A percentile compares a stretch with the other conserved stretches of the same genome.
Conservation (phyloP, 2,888 invertebrate genomes). For the Pyrochroa serraticornis region DNA sequence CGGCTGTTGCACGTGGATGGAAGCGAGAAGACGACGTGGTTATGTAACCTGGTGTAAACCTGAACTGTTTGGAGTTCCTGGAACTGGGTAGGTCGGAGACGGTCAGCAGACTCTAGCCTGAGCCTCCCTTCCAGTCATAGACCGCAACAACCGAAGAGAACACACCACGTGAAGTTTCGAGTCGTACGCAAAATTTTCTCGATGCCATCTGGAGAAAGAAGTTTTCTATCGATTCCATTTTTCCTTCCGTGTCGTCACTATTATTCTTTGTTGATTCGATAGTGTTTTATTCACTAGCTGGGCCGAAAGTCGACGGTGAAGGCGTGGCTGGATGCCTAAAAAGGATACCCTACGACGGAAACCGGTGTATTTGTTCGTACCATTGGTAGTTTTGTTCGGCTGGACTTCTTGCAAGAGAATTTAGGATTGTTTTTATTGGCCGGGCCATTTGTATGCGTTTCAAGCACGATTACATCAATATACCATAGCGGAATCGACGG, state of each 20-base stretch:
- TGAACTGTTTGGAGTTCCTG: constrained; percentile 48
- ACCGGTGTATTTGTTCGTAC: constrained; percentile 37
- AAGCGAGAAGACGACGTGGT: constrained; percentile 39
- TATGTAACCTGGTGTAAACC: constrained; percentile 45
- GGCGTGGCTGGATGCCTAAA: constrained; percentile 47
- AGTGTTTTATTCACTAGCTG: too few relatives aligned
- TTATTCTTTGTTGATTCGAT: too few relatives aligned
- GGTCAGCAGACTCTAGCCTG: constrained; percentile 50
- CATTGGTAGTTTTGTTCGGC: constrained; percentile 34
- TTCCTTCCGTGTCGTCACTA: too few relatives aligned
- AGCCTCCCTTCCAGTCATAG: constrained; percentile 32
- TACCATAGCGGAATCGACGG: too few relatives aligned
- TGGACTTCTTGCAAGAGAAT: constrained; percentile 29
- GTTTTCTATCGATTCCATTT: neutral
- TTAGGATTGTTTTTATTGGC: constrained; percentile 26
- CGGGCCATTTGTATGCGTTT: constrained; percentile 32
- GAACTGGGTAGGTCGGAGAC: constrained; percentile 52
- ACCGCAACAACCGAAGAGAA: neutral
- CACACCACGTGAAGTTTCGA: too few relatives aligned
- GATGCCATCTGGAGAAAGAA: neutral
- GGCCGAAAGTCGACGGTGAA: constrained; percentile 44
- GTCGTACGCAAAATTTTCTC: too few relatives aligned
- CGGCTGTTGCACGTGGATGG: constrained; percentile 18
- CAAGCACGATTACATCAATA: constrained; percentile 6
- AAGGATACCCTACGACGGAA: constrained; percentile 33